Conservation (phyloP, 2,888 invertebrate genomes). For the Chymomyza procnemis region DNA sequence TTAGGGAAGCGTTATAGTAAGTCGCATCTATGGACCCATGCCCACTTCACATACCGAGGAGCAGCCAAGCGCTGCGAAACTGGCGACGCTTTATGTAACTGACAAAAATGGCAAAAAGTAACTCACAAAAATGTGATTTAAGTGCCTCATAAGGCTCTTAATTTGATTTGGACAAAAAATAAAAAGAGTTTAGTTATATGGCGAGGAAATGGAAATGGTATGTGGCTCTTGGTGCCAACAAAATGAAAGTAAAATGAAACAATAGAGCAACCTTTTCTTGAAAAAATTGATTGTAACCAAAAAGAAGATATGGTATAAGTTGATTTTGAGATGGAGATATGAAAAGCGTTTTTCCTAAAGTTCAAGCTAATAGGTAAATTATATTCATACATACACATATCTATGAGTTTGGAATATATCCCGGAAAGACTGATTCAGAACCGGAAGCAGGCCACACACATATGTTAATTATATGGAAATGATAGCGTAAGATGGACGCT, state of each 20-base stretch:
- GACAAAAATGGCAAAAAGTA: conserved; percentile 25
- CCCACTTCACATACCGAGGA: not conserved
- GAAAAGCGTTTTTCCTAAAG: not conserved
- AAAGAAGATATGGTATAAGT: not conserved
- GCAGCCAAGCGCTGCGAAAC: conserved; percentile 44
- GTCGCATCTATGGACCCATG: conserved; percentile 5
- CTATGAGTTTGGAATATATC: too few species aligned
- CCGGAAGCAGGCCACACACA: too few species aligned
- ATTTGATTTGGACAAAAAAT: conserved; percentile 47
- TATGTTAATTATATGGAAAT: too few species aligned
- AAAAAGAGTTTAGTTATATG: not conserved
- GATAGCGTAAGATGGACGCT: too few species aligned
- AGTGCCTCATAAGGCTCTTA: conserved; percentile 49
- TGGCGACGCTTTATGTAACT: conserved; percentile 37
- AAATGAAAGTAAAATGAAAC: not conserved
- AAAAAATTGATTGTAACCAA: not conserved
- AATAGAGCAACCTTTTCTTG: not conserved
- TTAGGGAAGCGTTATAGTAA: conserved; percentile 45
- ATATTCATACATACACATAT: too few species aligned
- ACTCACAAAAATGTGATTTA: conserved; percentile 30
- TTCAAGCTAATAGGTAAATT: too few species aligned
- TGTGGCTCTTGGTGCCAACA: not conserved
- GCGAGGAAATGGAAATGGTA: conserved; percentile 13
- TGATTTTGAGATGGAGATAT: not conserved
- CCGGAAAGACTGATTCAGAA: too few species aligned